Evolutionary conservation across 1,140 invertebrate genomes (phyloP).

Genomic region (Melitaea cinxia): DNA sequence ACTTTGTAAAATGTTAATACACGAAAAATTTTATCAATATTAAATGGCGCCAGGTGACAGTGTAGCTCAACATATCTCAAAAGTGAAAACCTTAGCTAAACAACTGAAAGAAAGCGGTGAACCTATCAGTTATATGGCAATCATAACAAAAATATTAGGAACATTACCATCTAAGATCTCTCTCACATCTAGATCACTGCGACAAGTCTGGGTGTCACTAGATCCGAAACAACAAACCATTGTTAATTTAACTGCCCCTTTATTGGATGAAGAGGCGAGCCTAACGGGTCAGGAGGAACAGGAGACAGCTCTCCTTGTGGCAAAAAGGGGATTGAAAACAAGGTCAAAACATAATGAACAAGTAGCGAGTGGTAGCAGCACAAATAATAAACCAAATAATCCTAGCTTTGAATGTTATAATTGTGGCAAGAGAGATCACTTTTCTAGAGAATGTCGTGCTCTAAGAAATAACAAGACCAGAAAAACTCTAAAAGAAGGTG

Average conservation of each 20-base stretch:
- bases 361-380: constrained; percentile 2
- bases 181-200: constrained; percentile 54
- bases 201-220: constrained; percentile 61
- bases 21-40: constrained; percentile 59
- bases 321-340: too few relatives aligned
- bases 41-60: too few relatives aligned
- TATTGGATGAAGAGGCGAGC: constrained; percentile 53
- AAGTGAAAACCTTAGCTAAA: constrained; percentile 50
- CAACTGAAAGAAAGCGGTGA: constrained; percentile 58
- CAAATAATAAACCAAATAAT: constrained; percentile 22
- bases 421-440: constrained; percentile 40
- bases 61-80: too few relatives aligned
- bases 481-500: constrained; percentile 36
- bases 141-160: constrained; percentile 63
- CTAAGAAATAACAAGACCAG: constrained; percentile 29
- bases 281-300: constrained; percentile 43
- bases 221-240: constrained; percentile 45
- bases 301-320: constrained; percentile 31
- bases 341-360: constrained; percentile 17
- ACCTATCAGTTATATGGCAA: constrained; percentile 52
- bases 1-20: constrained; percentile 48
- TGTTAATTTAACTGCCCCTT: constrained; percentile 59
- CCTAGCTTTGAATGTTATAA: constrained; percentile 41
- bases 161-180: constrained; percentile 49
- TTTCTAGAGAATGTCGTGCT: constrained; percentile 35